Evolutionary conservation across 2,113 vertebrate species (phyloP).

Genomic region (Lathamus discolor): DNA sequence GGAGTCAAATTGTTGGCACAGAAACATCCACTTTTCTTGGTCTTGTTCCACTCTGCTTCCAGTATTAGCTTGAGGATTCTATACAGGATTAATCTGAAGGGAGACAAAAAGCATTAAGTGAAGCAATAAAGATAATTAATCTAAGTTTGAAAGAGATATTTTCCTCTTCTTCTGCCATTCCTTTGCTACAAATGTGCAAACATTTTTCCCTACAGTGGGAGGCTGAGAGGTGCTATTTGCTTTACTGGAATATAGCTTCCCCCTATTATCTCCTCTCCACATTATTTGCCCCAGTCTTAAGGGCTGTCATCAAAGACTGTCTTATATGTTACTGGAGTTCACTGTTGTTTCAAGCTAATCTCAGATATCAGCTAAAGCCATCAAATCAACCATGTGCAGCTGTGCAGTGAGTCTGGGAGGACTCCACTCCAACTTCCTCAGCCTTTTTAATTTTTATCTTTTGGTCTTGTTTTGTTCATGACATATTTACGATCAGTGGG

Average conservation of each 20-base stretch:
- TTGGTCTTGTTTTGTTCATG: background rate
- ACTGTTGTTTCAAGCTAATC: conserved; percentile 25
- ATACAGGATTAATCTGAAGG: conserved; percentile 39
- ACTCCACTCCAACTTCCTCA: background rate
- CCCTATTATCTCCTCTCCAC: background rate
- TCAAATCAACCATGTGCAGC: conserved; percentile 35
- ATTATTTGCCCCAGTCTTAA: conserved; percentile 13
- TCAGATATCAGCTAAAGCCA: conserved; percentile 12
- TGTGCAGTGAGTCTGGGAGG: background rate
- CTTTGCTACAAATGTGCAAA: conserved; percentile 26
- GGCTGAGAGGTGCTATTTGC: background rate
- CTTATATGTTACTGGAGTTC: background rate
- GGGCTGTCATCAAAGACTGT: conserved; percentile 2
- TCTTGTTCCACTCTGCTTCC: conserved; percentile 3
- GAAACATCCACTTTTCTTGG: background rate
- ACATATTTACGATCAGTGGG: background rate
- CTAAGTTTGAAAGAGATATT: conserved; percentile 69
- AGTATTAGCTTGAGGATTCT: conserved; percentile 20
- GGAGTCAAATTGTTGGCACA: background rate
- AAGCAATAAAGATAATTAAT: conserved; percentile 72
- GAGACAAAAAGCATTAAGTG: conserved; percentile 56
- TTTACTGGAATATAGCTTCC: background rate
- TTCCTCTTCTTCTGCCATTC: conserved; percentile 51
- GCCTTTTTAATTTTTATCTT: background rate
- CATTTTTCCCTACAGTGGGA: background rate